phyloP scores from a whole-genome alignment of 2,797 vertebrate species.

The Urosaurus nigricauda region DNA sequence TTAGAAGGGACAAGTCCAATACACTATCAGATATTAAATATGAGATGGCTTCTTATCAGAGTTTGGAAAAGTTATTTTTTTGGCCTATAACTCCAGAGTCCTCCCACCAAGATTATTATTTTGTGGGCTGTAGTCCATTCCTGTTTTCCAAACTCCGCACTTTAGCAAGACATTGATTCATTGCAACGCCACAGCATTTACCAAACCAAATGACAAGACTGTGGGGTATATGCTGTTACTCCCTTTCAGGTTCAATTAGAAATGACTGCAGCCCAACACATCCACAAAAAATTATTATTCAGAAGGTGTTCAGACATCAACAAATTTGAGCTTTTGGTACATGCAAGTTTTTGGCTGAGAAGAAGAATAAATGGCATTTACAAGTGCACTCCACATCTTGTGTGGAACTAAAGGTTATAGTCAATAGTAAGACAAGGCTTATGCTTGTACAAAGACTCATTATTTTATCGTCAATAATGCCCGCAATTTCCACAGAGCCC shows the following conservation, averaged over 20 bases:
- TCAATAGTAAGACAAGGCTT: rapidly evolving
- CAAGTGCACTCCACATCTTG: rapidly evolving
- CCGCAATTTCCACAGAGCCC: background rate
- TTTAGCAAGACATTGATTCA: background rate
- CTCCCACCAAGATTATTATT: too few species aligned
- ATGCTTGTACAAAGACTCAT: background rate
- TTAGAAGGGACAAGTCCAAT: background rate
- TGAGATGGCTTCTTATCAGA: too few species aligned
- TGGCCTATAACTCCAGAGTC: too few species aligned
- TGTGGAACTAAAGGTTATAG: background rate
- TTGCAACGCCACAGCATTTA: background rate
- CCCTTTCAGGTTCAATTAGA: background rate
- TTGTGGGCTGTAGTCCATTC: too few species aligned
- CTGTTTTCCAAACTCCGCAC: too few species aligned
- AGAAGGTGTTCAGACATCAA: background rate
- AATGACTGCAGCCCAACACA: background rate
- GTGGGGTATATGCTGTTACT: background rate
- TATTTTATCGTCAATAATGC: background rate
- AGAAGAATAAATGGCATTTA: background rate
- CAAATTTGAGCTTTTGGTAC: background rate
- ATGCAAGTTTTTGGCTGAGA: background rate
- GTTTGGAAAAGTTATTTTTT: too few species aligned
- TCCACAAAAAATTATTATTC: background rate
- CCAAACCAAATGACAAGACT: background rate
- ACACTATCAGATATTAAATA: background rate